Percentiles rank a stretch among this genome's conserved stretches.
Evolutionary conservation across 2,797 vertebrate species (phyloP).

Genomic region (Phataginus tricuspis): DNA sequence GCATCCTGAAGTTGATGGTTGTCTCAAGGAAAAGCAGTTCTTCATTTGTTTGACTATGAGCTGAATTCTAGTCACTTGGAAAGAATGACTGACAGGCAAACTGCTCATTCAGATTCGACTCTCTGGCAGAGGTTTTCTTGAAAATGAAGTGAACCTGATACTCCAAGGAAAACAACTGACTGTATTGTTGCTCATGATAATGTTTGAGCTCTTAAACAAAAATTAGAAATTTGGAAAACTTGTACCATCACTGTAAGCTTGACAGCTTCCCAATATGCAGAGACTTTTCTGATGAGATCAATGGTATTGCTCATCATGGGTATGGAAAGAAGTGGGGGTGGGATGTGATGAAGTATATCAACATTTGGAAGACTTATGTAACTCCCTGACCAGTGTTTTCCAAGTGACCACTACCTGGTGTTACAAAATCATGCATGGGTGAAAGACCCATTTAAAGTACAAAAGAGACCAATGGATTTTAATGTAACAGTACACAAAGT

Average conservation of each 20-base stretch:
- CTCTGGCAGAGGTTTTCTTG: not conserved
- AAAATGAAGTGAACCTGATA: not conserved
- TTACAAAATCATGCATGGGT: not conserved
- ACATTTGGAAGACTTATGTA: not conserved
- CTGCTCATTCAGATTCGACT: not conserved
- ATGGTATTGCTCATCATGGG: not conserved
- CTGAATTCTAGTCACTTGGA: not conserved
- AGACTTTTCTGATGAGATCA: not conserved
- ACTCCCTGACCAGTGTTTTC: not conserved
- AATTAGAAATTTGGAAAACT: slow-evolving; percentile 47
- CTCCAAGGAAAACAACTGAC: not conserved
- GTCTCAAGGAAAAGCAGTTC: not conserved
- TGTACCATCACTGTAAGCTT: not conserved
- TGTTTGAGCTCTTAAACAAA: slow-evolving; percentile 41
- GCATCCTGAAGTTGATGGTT: not conserved
- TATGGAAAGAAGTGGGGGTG: not conserved
- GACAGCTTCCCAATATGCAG: not conserved
- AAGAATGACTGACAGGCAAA: not conserved
- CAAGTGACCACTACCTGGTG: not conserved
- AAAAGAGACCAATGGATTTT: not conserved
- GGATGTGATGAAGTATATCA: not conserved
- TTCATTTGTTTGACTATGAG: not conserved
- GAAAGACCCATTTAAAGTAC: not conserved
- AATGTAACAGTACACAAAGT: not conserved
- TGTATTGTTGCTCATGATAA: slow-evolving; percentile 33